These are phyloP conservation scores for Rhabditoides inermis DNA, from an alignment of 2,888 invertebrate species.

Conservation along the genomic window DNA sequence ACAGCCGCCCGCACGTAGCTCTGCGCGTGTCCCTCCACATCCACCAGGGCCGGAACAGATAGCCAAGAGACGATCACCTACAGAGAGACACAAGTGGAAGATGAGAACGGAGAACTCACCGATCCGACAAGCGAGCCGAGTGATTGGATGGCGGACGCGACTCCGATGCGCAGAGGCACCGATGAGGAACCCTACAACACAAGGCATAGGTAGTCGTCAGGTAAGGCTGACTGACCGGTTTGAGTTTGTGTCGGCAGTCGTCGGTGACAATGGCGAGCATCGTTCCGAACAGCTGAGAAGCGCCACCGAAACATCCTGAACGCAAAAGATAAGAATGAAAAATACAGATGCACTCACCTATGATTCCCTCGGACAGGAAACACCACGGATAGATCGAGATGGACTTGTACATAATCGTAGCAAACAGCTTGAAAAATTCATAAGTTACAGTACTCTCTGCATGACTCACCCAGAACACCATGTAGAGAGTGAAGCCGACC, in stretches of 20 bases:
- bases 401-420: conserved; percentile 32
- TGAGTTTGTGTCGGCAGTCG: conserved; percentile 32
- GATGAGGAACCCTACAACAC: conserved; percentile 29
- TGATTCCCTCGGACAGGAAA: conserved; percentile 22
- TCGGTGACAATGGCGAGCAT: conserved; percentile 40
- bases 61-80: conserved; percentile 14
- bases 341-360: conserved; percentile 7
- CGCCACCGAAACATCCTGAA: conserved; percentile 28
- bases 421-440: conserved; percentile 20
- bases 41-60: conserved; percentile 23
- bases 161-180: conserved; percentile 37
- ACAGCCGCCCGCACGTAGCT: conserved; percentile 25
- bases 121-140: conserved; percentile 28
- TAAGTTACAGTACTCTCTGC: no score
- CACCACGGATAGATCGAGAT: conserved; percentile 36
- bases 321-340: neutral
- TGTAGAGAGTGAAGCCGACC: conserved; percentile 23
- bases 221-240: conserved; percentile 16
- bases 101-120: neutral
- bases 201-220: neutral
- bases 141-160: conserved; percentile 35
- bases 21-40: conserved; percentile 21
- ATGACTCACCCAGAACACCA: no score
- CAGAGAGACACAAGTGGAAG: neutral
- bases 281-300: conserved; percentile 26